Evolutionary conservation across 2,113 vertebrate species (phyloP), one percentile per base, ranked within the genome.

Genomic region (Podilymbus podiceps): DNA sequence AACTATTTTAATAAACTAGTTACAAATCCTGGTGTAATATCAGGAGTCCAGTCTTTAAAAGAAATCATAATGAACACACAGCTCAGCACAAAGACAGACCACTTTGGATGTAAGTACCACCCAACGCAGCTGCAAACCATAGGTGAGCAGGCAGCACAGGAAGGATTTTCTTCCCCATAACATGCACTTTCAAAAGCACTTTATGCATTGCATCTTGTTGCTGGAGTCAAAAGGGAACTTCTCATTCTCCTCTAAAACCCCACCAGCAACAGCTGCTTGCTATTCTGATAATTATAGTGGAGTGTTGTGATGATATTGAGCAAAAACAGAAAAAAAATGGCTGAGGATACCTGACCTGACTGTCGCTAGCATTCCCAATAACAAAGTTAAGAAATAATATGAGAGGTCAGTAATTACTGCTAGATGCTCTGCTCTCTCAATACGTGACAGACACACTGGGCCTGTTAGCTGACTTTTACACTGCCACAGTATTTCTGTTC

Each of bases 71-170:
- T 3, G 38, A 71, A 52, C 19, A 18, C 28, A 63, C 12, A 78
- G 20, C 5, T 88, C 21, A 25, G 10, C 1, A 1, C 44, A 76
- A 75, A 84, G 20, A 67, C 77, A 74, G 25, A 25, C 5, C 1
- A 1, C 40, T 46, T 63, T 3, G 1, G 30, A 47, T 1, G 0
- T 47, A 59, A 66, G 8, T 33, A 44, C 8, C 21, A 72, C 27
- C 5, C 35, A 66, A 22, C 0, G 5, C 11, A 87, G 23, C 24
- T 56, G n/a, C 30, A 78, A 93, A 35, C 12, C 12, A 28, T 4
- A 67, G 38, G 3, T 30, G 16, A 85, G 8, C 6, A 5, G 10
- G 5, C 30, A 89, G 33, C 46, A 67, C 31, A 38, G 19, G 12
- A 89, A 73, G 3, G 14, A 3, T 85, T 53, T 72, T 47, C 4